A percentile compares a stretch with the other conserved stretches of the same genome.
These are phyloP conservation scores for Menidia menidia DNA, from an alignment of 2,797 vertebrate species.

Conservation along the genomic window DNA sequence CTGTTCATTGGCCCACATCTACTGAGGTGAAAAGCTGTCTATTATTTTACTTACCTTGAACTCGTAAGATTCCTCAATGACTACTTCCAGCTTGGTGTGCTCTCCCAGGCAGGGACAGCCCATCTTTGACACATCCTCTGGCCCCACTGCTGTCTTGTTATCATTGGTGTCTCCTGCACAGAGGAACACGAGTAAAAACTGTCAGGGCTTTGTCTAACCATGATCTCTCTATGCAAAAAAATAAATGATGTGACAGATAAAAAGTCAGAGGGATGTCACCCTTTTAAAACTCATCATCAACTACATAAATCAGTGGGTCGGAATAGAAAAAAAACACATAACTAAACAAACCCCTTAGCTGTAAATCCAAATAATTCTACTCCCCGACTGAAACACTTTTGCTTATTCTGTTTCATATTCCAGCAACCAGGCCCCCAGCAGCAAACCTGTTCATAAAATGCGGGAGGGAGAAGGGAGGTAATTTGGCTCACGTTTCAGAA, in stretches of 20 bases:
- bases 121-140: constrained; percentile 84
- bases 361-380: not conserved
- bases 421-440: constrained; percentile 3
- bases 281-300: not conserved
- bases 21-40: not conserved
- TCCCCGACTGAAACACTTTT: not conserved
- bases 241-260: not conserved
- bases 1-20: constrained; percentile 5
- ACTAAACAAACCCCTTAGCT: not conserved
- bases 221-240: too few species aligned
- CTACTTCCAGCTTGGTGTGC: constrained; percentile 86
- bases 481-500: not conserved
- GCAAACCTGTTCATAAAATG: constrained; percentile 4
- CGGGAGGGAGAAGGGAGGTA: not conserved
- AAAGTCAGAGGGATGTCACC: not conserved
- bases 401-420: not conserved
- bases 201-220: not conserved
- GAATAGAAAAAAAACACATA: not conserved
- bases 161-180: constrained; percentile 85
- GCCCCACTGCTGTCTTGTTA: constrained; percentile 81
- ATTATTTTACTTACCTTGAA: constrained; percentile 84
- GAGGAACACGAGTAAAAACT: constrained; percentile 11
- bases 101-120: constrained; percentile 88
- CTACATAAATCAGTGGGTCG: not conserved
- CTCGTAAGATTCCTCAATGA: constrained; percentile 91